phyloP scores from a whole-genome alignment of 2,797 vertebrate species.

The Serranus cabrilla region DNA sequence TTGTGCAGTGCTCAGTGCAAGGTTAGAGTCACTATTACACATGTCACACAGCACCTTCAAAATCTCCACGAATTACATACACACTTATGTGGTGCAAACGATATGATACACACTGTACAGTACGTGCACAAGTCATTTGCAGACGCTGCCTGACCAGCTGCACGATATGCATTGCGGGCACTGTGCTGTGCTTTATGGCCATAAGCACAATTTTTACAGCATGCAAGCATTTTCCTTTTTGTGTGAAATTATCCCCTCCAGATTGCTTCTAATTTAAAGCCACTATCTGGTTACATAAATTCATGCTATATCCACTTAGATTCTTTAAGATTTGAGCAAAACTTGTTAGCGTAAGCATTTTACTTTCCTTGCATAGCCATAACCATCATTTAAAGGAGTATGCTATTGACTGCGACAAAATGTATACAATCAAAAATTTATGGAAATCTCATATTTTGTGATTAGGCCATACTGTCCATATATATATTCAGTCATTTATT shows the following conservation, averaged over 20 bases:
- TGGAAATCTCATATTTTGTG: background rate
- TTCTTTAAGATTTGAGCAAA: constrained; percentile 49
- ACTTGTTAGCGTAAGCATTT: constrained; percentile 48
- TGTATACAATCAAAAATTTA: background rate
- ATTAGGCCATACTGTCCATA: background rate
- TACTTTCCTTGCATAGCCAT: constrained; percentile 12
- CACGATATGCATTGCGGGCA: constrained; percentile 28
- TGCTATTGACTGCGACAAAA: constrained; percentile 12
- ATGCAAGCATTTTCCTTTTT: constrained; percentile 69
- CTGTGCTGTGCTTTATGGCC: constrained; percentile 65
- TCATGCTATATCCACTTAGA: constrained; percentile 42
- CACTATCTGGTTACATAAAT: constrained; percentile 62
- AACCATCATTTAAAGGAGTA: constrained; percentile 8
- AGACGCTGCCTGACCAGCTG: constrained; percentile 64
- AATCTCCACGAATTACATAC: background rate
- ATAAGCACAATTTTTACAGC: constrained; percentile 68
- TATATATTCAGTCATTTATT: too few relatives aligned
- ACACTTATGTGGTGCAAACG: constrained; percentile 8
- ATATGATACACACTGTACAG: constrained; percentile 12
- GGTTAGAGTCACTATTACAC: too few relatives aligned
- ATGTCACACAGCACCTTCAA: too few relatives aligned
- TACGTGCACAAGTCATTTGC: constrained; percentile 43
- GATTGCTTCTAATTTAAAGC: constrained; percentile 71
- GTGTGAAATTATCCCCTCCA: constrained; percentile 64
- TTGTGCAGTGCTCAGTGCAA: background rate